phyloP scores from a whole-genome alignment of 2,113 vertebrate genomes.

The Albula goreensis region DNA sequence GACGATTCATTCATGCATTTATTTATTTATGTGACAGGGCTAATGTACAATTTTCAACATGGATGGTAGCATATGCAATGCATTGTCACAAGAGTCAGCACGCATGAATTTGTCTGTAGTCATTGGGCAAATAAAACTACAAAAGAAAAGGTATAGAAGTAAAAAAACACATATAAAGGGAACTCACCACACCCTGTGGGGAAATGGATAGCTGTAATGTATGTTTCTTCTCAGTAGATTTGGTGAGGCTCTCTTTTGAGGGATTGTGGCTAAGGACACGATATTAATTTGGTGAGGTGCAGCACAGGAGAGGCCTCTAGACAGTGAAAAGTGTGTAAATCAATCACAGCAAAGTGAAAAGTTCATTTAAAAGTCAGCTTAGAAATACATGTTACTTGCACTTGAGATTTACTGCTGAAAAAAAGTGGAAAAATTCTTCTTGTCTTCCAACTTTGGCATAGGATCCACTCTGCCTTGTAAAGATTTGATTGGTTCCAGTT shows the following conservation, averaged over 20 bases:
- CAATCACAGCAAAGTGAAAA: not conserved
- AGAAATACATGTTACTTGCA: not conserved
- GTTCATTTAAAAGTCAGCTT: not conserved
- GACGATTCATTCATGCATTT: not conserved
- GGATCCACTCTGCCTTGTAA: not conserved
- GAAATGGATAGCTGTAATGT: too few species aligned
- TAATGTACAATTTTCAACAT: too few species aligned
- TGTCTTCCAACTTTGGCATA: not conserved
- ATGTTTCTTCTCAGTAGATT: not conserved
- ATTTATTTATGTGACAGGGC: not conserved
- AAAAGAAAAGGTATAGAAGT: not conserved
- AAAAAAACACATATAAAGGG: not conserved
- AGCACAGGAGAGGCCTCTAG: too few species aligned
- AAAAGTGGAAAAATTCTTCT: not conserved
- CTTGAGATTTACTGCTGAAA: not conserved
- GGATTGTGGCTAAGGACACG: not conserved
- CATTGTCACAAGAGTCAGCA: too few species aligned
- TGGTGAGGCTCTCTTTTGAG: not conserved
- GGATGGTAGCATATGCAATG: too few species aligned
- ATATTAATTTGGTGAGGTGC: too few species aligned
- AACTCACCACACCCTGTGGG: too few species aligned
- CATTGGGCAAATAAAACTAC: too few species aligned
- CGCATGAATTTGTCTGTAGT: too few species aligned
- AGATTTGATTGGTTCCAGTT: not conserved
- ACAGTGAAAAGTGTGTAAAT: not conserved